These are phyloP conservation scores for Oryctolagus cuniculus DNA, from an alignment of 2,113 vertebrate genomes.

Conservation along the genomic window mOryCun1.1 NC_091435.1:7710501-7711000, in stretches of 20 bases:
- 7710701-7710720: rapidly evolving
- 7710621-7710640: background rate
- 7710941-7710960: conserved; percentile 93
- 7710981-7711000: too few species aligned
- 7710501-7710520: too few species aligned
- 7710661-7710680: background rate
- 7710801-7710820: conserved; percentile 96
- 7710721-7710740: rapidly evolving
- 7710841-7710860: conserved; percentile 97
- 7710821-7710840: conserved; percentile 99
- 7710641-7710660: background rate
- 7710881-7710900: conserved; percentile 99
- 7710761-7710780: rapidly evolving
- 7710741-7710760: background rate
- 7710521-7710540: background rate
- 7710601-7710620: background rate
- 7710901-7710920: conserved; percentile 97
- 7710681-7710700: rapidly evolving
- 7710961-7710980: background rate
- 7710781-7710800: conserved; percentile 90
- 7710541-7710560: background rate
- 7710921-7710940: conserved; percentile 98
- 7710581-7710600: too few species aligned
- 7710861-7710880: conserved; percentile 93
- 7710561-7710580: background rate